These are phyloP conservation scores for Ecdyonurus torrentis DNA, from an alignment of 2,888 invertebrate genomes.

Conservation along the genomic window DNA sequence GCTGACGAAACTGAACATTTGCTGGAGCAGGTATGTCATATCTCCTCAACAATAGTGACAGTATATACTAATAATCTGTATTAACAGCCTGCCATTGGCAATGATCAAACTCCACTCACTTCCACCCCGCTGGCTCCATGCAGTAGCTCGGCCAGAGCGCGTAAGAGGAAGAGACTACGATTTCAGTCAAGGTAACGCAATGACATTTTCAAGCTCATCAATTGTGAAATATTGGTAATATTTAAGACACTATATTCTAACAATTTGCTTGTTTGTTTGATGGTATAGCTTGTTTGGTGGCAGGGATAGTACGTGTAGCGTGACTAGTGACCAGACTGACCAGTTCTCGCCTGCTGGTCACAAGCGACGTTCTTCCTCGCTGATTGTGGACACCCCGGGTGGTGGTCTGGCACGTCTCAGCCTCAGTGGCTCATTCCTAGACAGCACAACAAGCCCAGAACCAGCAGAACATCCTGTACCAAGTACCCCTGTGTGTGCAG, in stretches of 20 bases:
- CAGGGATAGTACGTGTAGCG: neutral
- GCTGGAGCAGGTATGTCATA: slow-evolving; percentile 59
- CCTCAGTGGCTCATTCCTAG: slow-evolving; percentile 74
- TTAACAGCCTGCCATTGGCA: neutral
- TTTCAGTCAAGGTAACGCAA: neutral
- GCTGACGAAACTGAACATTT: slow-evolving; percentile 81
- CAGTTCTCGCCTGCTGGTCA: slow-evolving; percentile 33
- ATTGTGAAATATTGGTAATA: too few species aligned
- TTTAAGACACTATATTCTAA: too few species aligned
- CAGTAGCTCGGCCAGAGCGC: neutral
- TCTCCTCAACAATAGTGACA: neutral
- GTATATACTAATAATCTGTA: neutral
- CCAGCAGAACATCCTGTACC: slow-evolving; percentile 18
- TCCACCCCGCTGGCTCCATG: neutral
- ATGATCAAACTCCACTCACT: neutral
- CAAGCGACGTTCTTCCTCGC: slow-evolving; percentile 73
- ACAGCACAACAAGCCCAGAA: slow-evolving; percentile 72
- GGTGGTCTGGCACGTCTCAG: slow-evolving; percentile 46
- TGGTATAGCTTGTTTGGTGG: too few species aligned
- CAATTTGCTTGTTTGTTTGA: too few species aligned
- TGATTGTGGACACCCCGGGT: slow-evolving; percentile 38
- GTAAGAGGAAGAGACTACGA: neutral
- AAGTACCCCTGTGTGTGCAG: slow-evolving; percentile 57
- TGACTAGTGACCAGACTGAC: slow-evolving; percentile 17
- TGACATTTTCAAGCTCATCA: too few species aligned